Evolutionary conservation across 2,888 invertebrate species (phyloP), one percentile per base, ranked within the genome.

Genomic region (Mamestra brassicae): DNA sequence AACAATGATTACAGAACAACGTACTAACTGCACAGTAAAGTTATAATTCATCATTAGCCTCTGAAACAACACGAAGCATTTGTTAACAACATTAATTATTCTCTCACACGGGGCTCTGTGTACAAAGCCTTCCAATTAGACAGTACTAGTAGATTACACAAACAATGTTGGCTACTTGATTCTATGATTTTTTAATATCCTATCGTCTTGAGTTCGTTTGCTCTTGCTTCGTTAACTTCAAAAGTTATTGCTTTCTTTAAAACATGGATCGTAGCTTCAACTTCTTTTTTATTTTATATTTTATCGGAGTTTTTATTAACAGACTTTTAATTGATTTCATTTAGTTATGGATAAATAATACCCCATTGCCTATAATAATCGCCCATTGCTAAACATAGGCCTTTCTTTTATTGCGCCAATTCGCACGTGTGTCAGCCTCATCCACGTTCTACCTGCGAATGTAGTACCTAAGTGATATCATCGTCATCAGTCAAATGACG

Each of bases 1-100:
- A 71, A 77, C 54, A 58, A 45, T 71, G n/a, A 66, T 80, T 67
- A 63, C n/a, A 76, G 36, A 64, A 66, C 66, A 65, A 64, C 26
- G 47, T 63, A 63, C 58, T 69, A 69, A 71, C 60, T 67, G 45
- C 62, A 72, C 63, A 77, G 65, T 77, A 64, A 80, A 69, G 72
- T 73, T 72, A 81, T 77, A 81, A 81, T 81, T 80, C 77, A 81
- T 80, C 61, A 78, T 78, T 74, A 78, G 67, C 74, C 68, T 78
- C 80, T 80, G 77, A 73, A 81, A 75, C 77, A 76, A 67, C 72
- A 74, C 58, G 58, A 65, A 67, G 75, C 74, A 80, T 81, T 83
- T 82, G 74, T 87, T 80, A 80, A 79, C 78, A 76, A 80, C 77
- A 86, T 86, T 82, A 87, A 85, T 87, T 80, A 87, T 86, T 80